Percentiles rank a stretch among this genome's conserved stretches.
Conservation (phyloP, 2,113 vertebrate species). For the Manacus vitellinus region DNA sequence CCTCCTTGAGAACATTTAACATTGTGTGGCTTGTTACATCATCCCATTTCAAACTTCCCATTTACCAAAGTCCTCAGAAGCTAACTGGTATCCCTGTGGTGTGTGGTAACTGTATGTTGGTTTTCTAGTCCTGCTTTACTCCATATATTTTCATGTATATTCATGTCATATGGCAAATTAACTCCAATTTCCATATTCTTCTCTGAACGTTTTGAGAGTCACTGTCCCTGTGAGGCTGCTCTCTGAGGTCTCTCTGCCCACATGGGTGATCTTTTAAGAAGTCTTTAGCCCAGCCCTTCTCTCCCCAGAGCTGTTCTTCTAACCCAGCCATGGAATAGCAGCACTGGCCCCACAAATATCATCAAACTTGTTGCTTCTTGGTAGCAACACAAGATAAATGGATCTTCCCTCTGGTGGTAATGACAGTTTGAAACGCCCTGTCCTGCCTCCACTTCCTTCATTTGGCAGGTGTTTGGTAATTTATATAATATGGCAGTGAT, state of each 20-base stretch:
- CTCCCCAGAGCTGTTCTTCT: background rate
- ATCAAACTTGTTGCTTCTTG: background rate
- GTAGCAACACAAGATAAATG: background rate
- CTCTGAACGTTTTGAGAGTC: background rate
- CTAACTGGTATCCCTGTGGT: background rate
- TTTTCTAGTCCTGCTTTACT: background rate
- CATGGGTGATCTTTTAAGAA: background rate
- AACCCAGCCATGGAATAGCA: background rate
- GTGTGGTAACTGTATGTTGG: fast-evolving
- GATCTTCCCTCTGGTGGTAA: background rate
- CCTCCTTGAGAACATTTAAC: background rate
- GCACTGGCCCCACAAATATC: background rate
- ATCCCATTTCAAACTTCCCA: background rate
- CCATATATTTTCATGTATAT: background rate
- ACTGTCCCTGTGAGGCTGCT: fast-evolving
- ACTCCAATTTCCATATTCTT: background rate
- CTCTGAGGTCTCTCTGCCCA: background rate
- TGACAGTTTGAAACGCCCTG: constrained; percentile 8
- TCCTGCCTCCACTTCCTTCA: background rate
- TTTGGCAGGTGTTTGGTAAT: constrained; percentile 45
- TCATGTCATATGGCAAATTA: background rate
- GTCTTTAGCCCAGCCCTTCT: background rate
- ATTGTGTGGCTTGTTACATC: background rate
- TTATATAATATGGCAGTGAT: constrained; percentile 73
- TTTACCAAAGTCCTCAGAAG: background rate